phyloP scores from a whole-genome alignment of 2,113 vertebrate genomes.

The Jacana jacana region DNA sequence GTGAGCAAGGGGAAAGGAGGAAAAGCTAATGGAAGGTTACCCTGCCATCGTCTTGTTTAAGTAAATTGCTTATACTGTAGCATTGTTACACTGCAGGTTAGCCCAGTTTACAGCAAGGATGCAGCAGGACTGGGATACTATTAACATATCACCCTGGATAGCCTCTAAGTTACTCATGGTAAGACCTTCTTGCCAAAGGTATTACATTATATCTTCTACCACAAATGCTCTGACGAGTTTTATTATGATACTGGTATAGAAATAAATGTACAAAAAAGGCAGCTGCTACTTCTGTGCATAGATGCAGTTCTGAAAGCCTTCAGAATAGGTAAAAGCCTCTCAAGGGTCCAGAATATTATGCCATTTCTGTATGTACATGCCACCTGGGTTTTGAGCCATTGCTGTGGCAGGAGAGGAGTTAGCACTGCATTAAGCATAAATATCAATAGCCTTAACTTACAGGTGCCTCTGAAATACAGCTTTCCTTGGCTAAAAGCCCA shows the following conservation, averaged over 20 bases:
- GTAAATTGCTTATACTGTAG: not conserved
- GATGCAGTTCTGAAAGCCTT: not conserved
- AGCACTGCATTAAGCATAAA: not conserved
- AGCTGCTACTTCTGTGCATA: not conserved
- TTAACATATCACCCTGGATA: not conserved
- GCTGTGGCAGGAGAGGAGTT: not conserved
- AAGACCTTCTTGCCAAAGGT: not conserved
- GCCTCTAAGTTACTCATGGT: not conserved
- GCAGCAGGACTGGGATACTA: not conserved
- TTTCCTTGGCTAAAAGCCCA: not conserved
- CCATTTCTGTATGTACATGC: not conserved
- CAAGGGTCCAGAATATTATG: not conserved
- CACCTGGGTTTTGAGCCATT: not conserved
- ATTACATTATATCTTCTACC: not conserved
- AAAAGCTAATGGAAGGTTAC: not conserved
- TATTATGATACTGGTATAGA: not conserved
- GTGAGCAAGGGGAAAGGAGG: not conserved
- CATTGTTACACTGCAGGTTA: not conserved
- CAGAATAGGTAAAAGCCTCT: not conserved
- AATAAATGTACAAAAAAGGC: not conserved
- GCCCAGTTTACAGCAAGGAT: not conserved
- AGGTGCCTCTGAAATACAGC: slow-evolving; percentile 11
- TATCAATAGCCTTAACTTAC: not conserved
- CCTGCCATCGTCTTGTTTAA: not conserved
- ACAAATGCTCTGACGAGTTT: not conserved